Percentiles rank a stretch among this genome's conserved stretches.
These are phyloP conservation scores for Rosalia funebris DNA, from an alignment of 2,888 invertebrate genomes.

Conservation along the genomic window DNA sequence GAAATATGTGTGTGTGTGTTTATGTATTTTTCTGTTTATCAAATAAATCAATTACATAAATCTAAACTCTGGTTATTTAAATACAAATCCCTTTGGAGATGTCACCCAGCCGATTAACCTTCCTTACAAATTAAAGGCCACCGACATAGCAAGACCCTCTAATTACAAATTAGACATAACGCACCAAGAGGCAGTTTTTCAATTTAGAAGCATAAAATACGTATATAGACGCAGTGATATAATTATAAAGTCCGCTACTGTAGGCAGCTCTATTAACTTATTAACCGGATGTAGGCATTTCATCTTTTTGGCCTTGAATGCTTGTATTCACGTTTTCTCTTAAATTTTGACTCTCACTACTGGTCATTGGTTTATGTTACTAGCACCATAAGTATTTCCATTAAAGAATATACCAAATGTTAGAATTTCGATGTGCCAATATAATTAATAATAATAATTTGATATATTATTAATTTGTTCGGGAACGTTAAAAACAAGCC, in stretches of 20 bases:
- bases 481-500: too few species aligned
- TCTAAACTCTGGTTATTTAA: too few species aligned
- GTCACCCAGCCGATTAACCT: not conserved
- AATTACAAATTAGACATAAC: slow-evolving; percentile 24
- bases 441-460: too few species aligned
- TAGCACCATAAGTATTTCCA: too few species aligned
- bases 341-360: slow-evolving; percentile 23
- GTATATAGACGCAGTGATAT: slow-evolving; percentile 41
- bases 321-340: slow-evolving; percentile 18
- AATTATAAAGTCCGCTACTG: slow-evolving; percentile 51
- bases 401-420: too few species aligned
- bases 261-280: slow-evolving; percentile 55
- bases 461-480: too few species aligned
- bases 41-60: too few species aligned
- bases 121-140: slow-evolving; percentile 7
- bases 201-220: slow-evolving; percentile 17
- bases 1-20: too few species aligned
- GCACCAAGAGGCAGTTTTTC: slow-evolving; percentile 23
- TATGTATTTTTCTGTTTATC: too few species aligned
- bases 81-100: too few species aligned
- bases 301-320: slow-evolving; percentile 50
- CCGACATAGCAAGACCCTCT: slow-evolving; percentile 14
- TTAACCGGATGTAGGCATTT: slow-evolving; percentile 57
- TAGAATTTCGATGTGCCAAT: too few species aligned
- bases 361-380: too few species aligned